These are phyloP conservation scores for Nothoprocta pentlandii DNA, from an alignment of 2,113 vertebrate species.

Conservation along the genomic window DNA sequence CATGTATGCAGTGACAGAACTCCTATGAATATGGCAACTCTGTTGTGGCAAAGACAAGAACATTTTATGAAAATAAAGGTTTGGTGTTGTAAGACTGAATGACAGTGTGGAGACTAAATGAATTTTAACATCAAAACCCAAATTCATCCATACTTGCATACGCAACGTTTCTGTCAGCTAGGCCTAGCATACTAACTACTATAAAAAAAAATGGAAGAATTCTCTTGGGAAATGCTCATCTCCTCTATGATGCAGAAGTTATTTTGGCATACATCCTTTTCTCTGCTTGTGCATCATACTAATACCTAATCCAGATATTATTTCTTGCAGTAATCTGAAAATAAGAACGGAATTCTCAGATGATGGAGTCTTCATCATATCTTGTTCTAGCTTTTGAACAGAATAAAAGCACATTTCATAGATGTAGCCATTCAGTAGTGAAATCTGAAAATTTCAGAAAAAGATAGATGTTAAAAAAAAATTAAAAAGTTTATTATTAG, in stretches of 20 bases:
- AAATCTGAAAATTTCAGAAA: not conserved
- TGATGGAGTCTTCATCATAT: accelerated
- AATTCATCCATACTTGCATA: too few relatives aligned
- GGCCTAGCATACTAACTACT: not conserved
- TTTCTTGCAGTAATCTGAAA: not conserved
- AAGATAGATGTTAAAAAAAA: accelerated
- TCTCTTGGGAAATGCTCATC: not conserved
- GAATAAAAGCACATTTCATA: not conserved
- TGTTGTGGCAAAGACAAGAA: not conserved
- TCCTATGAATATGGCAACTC: not conserved
- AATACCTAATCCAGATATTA: not conserved
- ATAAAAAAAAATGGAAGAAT: not conserved
- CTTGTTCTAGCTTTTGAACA: not conserved
- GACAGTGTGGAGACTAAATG: not conserved
- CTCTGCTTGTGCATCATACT: not conserved
- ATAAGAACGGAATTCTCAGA: not conserved
- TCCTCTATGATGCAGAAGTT: not conserved
- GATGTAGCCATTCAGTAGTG: not conserved
- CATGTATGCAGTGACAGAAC: not conserved
- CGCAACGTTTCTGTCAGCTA: not conserved
- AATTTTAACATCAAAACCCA: not conserved
- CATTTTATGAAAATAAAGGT: not conserved
- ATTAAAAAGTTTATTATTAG: not conserved
- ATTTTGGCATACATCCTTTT: not conserved
- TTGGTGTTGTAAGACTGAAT: not conserved